Base-by-base conservation (phyloP, 2,888 invertebrate species). In the Anagyrus pseudococci region DNA sequence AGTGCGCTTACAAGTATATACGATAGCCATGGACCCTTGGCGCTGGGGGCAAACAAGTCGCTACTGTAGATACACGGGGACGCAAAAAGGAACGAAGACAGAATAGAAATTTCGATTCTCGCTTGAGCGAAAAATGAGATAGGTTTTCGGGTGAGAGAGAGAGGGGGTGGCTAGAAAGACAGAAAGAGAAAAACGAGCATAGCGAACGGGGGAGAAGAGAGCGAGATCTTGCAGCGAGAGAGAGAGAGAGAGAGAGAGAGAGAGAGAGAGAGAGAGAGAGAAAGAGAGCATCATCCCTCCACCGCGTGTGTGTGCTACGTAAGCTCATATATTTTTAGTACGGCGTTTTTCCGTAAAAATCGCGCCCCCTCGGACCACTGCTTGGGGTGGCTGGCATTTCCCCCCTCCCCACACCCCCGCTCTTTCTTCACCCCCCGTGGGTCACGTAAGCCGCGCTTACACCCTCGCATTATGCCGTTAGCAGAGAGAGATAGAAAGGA, bases 91-190 rank as follows among this genome's bases (percentile, higher is more conserved):
- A 29, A 43, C 23, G 43, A n/a, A 49, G 8, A 29, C 26, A 47
- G 19, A 43, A n/a, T 22, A 41, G 37, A 59, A 63, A 64, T 55
- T 59, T 64, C 59, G 64, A 64, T 64, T 64, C 47, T 26, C 46
- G 52, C 56, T 50, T 50, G 56, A 64, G 64, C 64, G 64, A 64
- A 64, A 64, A 64, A 64, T 59, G 59, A 64, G 59, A 46, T 56
- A 52, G 59, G 54, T 48, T 41, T 44, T 40, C 25, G 46, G 20
- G n/a, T 19, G 53, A 22, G 22, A 7, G 26, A 10, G n/a, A 37
- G n/a, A 26, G 20, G 2, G 29, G 33, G 20, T n/a, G n/a, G n/a
- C n/a, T n/a, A n/a, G n/a, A n/a, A n/a, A n/a, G n/a, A n/a, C n/a
- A 29, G 44, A 44, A 20, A 22, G 22, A 44, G 13, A 44, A 20